Evolutionary conservation across 2,113 vertebrate species (phyloP).

Genomic region (Labeo rohita): DNA sequence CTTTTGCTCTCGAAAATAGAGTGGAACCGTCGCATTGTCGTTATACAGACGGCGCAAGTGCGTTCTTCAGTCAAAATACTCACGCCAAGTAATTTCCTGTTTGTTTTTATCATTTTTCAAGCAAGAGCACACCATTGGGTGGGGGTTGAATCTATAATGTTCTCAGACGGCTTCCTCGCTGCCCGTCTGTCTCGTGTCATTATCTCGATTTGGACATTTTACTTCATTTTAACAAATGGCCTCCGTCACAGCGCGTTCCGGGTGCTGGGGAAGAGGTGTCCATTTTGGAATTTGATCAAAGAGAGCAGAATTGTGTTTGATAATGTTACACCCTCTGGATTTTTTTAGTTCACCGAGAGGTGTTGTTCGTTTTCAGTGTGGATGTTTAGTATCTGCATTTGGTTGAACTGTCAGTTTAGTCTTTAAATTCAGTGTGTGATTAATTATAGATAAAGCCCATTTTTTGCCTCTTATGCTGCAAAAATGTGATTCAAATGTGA

Average conservation of each 20-base stretch:
- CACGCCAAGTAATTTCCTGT: constrained; percentile 87
- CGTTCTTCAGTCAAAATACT: constrained; percentile 82
- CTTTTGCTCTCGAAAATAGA: constrained; percentile 79
- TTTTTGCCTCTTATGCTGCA: neutral
- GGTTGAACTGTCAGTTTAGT: neutral
- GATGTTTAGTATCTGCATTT: constrained; percentile 10
- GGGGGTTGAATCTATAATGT: constrained; percentile 70
- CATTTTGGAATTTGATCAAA: constrained; percentile 39
- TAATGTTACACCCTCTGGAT: constrained; percentile 10
- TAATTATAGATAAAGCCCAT: neutral
- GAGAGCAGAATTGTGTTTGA: neutral
- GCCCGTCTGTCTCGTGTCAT: constrained; percentile 42
- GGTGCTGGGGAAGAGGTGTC: constrained; percentile 16
- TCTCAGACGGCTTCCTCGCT: constrained; percentile 27
- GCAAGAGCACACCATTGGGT: constrained; percentile 79
- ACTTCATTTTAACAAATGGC: constrained; percentile 51
- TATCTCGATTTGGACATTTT: constrained; percentile 41
- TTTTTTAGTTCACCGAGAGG: neutral
- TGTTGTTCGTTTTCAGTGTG: neutral
- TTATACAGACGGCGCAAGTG: constrained; percentile 74
- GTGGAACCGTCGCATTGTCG: constrained; percentile 79
- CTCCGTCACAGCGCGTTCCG: constrained; percentile 22
- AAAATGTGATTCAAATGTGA: too few species aligned
- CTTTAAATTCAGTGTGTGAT: neutral
- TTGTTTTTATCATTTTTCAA: constrained; percentile 82